Evolutionary conservation across 2,797 vertebrate species (phyloP).

Genomic region (Aphelocoma californica): DNA sequence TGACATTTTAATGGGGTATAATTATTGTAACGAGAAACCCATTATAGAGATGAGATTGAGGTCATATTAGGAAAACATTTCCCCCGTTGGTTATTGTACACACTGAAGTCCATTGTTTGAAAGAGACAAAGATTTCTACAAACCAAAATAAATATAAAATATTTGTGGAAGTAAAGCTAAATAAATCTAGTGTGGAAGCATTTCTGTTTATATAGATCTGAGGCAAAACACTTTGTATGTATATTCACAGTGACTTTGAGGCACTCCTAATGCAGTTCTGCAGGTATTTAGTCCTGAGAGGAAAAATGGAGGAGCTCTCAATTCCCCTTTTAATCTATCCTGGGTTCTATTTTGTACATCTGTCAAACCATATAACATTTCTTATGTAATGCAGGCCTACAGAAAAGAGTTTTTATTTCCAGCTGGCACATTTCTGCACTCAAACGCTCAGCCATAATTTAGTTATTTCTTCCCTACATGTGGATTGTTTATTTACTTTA

Average conservation of each 20-base stretch:
- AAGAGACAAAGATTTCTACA: not conserved
- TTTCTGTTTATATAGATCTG: not conserved
- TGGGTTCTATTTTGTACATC: not conserved
- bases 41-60: not conserved
- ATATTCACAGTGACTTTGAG: not conserved
- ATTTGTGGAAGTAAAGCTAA: not conserved
- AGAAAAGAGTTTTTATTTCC: not conserved
- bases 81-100: not conserved
- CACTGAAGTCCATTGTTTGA: not conserved
- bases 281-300: not conserved
- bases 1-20: constrained; percentile 46
- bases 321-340: not conserved
- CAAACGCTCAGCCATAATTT: not conserved
- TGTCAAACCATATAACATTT: constrained; percentile 4
- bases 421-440: not conserved
- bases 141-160: not conserved
- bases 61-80: constrained; percentile 37
- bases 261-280: not conserved
- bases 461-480: not conserved
- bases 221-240: not conserved
- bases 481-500: constrained; percentile 26
- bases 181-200: not conserved
- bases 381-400: not conserved
- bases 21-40: constrained; percentile 34
- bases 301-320: not conserved